Base-by-base conservation (phyloP, 1,140 invertebrate genomes). In the Nebria ingens region DNA sequence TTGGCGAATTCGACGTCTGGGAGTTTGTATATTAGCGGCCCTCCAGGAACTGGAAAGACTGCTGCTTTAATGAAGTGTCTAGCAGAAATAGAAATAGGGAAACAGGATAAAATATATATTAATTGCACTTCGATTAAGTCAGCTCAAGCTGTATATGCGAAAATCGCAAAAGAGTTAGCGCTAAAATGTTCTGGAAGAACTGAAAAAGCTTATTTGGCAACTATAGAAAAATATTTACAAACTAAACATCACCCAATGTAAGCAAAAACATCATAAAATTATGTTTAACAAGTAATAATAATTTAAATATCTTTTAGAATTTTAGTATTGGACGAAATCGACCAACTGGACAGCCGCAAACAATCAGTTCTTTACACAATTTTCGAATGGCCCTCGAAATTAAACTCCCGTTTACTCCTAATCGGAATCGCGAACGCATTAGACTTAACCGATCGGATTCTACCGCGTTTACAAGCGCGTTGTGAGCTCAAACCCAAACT, bases 11-110 rank as follows among this genome's bases (percentile, higher is more conserved):
- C 82, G 59, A 76, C 73, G 34, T 86, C 92, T 0, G 86, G 85
- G 11, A 91, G 89, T 22, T 65, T 98, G 12, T 98, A 98, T 69
- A 82, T 98, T 22, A 96, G 93, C 51, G 96, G 95, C 9, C 89
- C 92, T 21, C 95, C 93, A 1, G 96, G 96, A 12, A 98, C 95
- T 15, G 96, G 96, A 1, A 97, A 97, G 79, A 97, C 94, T 0
- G 92, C 92, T 1, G 85, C 85, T 59, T 71, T 97, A 15, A 83
- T 82, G 2, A 77, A 86, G 50, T 79, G 93, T 17, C 71, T 94
- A 51, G 69, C 81, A 6, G 69, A 79, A 25, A 49, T 59, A 21
- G 51, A 62, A 50, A 59, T 67, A 59, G 59, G 17, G 13, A 55
- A 23, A 45, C 9, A 45, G 17, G 9, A 45, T 45, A 12, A 17